Evolutionary conservation across 2,888 invertebrate species (phyloP), one percentile per base, ranked within the genome.

Genomic region (Xanthia icteritia): DNA sequence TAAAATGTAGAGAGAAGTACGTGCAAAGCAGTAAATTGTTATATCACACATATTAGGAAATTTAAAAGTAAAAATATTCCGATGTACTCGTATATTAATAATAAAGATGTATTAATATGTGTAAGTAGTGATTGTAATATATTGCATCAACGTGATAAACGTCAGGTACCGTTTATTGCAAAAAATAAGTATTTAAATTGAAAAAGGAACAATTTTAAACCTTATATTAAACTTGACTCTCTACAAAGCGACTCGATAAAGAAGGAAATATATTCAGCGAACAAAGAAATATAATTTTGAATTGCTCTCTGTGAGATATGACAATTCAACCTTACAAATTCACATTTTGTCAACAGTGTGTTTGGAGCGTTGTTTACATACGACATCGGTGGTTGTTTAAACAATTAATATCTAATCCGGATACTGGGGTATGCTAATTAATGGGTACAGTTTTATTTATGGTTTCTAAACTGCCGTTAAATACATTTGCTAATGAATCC

Each of bases 1-100:
- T 94, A 94, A 95, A 92, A 90, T 88, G 79, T 88, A 86, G 85
- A 90, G 87, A 91, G 92, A 92, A 91, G 91, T 94, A 94, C 94
- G 94, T 94, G 94, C 90, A 90, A 90, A 90, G 87, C 87, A 88
- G 85, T 88, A 89, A 89, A 90, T 93, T 91, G 89, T 93, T 93
- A 93, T 93, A 93, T 94, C 92, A 93, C 88, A 89, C 74, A 86
- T 87, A 89, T 92, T 92, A 87, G 85, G 92, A 91, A 92, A 93
- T 90, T 77, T 85, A 81, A 82, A 85, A 81, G 82, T 77, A 88
- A 88, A 87, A 89, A 72, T 54, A 84, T 77, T 85, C 71, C 70
- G 79, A 85, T 77, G 75, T n/a, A n/a, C n/a, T n/a, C n/a, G n/a
- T 77, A 76, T 83, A 77, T 74, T 77, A n/a, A 74, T 78, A 61